Base-by-base conservation (phyloP, 2,797 vertebrate species). In the Micromesistius poutassou region DNA sequence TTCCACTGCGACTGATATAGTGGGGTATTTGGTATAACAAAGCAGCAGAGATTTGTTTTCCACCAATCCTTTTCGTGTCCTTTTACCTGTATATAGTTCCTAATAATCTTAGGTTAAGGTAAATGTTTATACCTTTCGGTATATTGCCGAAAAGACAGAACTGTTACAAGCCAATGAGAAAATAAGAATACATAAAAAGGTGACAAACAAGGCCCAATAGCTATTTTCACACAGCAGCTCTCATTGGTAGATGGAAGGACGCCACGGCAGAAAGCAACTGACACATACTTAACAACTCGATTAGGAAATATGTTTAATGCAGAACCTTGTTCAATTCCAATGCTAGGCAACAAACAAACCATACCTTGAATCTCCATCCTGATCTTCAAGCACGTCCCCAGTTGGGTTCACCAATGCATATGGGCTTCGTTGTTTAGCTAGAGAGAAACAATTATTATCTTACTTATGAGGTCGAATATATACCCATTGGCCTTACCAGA, bases 331-430 rank as follows among this genome's bases (percentile, higher is more conserved):
- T 22, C 19, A 55, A 22, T 55, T 22, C 19, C 19, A 55, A 55
- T 6, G 16, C 3, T 19, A 55, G 19, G 5, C 50, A 22, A 22
- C 30, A 1, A 35, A 35, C 4, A 38, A 38, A 12, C 33, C 85
- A 71, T 95, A 99, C 97, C 97, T 98, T 85, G 96, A 96, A 87
- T 98, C 97, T 9, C 97, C 97, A 87, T 99, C 97, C 77, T 94
- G 96, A 84, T 99, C 97, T 80, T 98, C 97, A 1, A 93, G 80
- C 36, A 85, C 89, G n/a, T 98, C 97, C 1, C 94, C 93, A 0
- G 94, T 88, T 74, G 94, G 94, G 89, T 95, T 97, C 79, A 97
- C 97, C 79, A 97, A 92, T 8, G 95, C 96, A 0, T 98, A 99
- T 35, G 95, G 95, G 92, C 96, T 98, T 70, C 96, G 93, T 40